Evolutionary conservation across 1,140 invertebrate genomes (phyloP).

Genomic region (Apis mellifera): DNA sequence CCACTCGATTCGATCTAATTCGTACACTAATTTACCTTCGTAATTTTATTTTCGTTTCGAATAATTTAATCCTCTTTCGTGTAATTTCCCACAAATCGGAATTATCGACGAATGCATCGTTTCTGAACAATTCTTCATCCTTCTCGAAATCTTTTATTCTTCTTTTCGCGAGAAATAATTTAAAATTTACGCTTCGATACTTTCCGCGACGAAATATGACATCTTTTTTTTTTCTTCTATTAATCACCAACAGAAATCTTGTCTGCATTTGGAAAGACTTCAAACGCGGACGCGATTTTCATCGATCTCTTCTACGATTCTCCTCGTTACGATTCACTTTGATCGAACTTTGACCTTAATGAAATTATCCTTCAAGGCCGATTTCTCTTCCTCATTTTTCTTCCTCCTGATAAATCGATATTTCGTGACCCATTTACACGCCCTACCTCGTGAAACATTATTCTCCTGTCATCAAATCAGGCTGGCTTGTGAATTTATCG

Average conservation of each 20-base stretch:
- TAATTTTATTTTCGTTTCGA: neutral
- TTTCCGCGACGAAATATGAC: neutral
- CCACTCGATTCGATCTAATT: neutral
- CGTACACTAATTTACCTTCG: neutral
- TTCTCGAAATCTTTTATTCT: no score
- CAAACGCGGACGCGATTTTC: neutral
- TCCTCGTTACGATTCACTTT: neutral
- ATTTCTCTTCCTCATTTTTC: conserved; percentile 3
- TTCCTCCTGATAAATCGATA: neutral
- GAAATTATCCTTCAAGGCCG: neutral
- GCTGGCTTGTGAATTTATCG: conserved; percentile 8
- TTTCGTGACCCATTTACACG: conserved; percentile 8
- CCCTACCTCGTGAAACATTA: neutral
- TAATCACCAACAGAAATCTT: neutral
- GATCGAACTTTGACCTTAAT: neutral
- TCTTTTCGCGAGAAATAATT: neutral
- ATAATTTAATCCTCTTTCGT: neutral
- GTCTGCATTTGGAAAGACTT: no score
- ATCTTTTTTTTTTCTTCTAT: neutral
- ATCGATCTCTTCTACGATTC: neutral
- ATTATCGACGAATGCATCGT: neutral
- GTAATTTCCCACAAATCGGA: neutral
- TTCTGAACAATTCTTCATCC: no score
- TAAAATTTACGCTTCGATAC: neutral
- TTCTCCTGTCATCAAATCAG: neutral